phyloP scores from a whole-genome alignment of 2,113 vertebrate genomes.

The Mungos mungo region DNA sequence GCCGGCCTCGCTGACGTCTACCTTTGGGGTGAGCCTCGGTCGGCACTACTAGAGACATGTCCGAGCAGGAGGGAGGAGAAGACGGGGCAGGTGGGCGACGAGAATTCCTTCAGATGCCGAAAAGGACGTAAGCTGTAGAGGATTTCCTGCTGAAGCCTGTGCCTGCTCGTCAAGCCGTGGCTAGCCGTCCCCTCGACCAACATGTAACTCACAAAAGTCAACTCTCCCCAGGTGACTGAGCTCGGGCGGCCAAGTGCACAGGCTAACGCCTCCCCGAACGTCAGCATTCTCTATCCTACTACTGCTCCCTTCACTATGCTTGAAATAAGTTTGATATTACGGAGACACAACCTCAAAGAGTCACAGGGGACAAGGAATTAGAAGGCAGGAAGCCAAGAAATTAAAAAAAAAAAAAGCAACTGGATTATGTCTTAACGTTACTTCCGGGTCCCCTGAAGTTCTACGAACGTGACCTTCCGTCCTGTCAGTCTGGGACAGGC shows the following conservation, averaged over 20 bases:
- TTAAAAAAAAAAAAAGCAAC: neutral
- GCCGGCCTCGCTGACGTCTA: neutral
- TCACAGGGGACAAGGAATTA: neutral
- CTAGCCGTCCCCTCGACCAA: neutral
- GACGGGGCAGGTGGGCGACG: rapidly evolving
- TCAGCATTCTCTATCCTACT: too few species aligned
- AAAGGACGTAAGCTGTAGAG: neutral
- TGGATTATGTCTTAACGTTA: neutral
- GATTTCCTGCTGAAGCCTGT: neutral
- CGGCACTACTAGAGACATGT: neutral
- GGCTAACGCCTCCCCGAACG: rapidly evolving
- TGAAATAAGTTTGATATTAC: neutral
- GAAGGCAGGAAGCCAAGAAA: neutral
- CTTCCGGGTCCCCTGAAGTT: neutral
- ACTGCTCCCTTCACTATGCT: rapidly evolving
- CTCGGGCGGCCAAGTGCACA: neutral
- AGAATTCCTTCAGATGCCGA: neutral
- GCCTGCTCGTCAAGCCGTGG: too few species aligned
- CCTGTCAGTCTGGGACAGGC: neutral
- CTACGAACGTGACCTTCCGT: neutral
- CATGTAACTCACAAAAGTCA: neutral
- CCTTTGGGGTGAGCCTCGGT: neutral
- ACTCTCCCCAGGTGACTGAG: neutral
- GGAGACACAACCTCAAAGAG: neutral
- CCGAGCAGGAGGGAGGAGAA: neutral